Evolutionary conservation across 2,888 invertebrate species (phyloP), one percentile per base, ranked within the genome.

Genomic region (Allacma fusca): DNA sequence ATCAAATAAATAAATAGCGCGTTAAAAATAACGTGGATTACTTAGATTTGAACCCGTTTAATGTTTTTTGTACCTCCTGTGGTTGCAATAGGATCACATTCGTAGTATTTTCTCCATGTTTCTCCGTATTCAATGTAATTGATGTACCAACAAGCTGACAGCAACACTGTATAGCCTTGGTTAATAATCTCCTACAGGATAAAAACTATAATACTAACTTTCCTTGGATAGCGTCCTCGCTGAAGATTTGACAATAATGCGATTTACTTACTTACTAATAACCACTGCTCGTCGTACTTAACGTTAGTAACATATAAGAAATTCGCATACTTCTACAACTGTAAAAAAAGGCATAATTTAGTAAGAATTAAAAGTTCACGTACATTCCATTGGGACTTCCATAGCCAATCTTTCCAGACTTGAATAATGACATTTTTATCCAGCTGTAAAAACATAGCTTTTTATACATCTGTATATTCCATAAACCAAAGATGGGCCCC

Each of bases 251-350:
- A n/a, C n/a, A n/a, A n/a, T n/a, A n/a, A n/a, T n/a, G n/a, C n/a
- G n/a, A n/a, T 34, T 92, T 91, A 86, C 95, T 94, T 70, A 97
- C 88, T 86, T 97, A 96, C 96, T 96, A 97, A 76, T 93, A 92
- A 0, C 93, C n/a, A n/a, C 88, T 0, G 96, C 96, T 71, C 94
- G 88, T 29, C 97, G 86, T 40, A 40, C 13, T 40, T 40, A 40
- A 40, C 5, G n/a, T n/a, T n/a, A 40, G 13, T 9, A 40, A 40
- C 5, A 40, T 40, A 40, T 40, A 9, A 40, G 13, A 40, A 40
- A n/a, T n/a, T n/a, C n/a, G n/a, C 13, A 40, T 40, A 40, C 7
- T 40, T 40, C 40, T n/a, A n/a, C n/a, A n/a, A n/a, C 5, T 40
- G 13, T 13, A 40, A 40, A 40, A 40, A 40, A 40, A 40, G 40